Conservation (phyloP, 2,797 vertebrate species). For the Myiotriccus ornatus region DNA sequence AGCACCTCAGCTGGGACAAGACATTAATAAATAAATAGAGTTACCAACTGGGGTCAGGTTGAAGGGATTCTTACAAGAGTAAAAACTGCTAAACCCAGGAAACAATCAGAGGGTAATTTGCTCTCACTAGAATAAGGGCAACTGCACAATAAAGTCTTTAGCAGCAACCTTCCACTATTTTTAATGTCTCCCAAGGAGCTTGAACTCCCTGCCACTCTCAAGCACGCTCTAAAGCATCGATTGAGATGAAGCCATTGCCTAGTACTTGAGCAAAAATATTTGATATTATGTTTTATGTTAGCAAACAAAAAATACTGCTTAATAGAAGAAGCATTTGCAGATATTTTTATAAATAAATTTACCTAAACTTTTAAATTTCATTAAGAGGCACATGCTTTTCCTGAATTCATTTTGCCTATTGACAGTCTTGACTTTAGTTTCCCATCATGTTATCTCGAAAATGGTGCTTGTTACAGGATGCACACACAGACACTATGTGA, state of each 20-base stretch:
- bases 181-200: neutral
- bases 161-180: neutral
- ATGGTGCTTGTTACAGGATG: neutral
- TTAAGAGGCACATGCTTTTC: neutral
- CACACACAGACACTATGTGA: neutral
- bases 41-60: neutral
- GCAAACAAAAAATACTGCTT: neutral
- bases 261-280: neutral
- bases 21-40: neutral
- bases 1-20: neutral
- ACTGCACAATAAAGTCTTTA: neutral
- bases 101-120: neutral
- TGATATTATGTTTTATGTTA: neutral
- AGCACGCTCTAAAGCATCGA: fast-evolving
- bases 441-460: neutral
- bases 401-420: neutral
- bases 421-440: neutral
- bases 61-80: neutral
- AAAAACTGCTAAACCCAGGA: neutral
- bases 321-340: neutral
- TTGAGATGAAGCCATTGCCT: neutral
- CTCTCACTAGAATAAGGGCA: neutral
- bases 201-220: neutral
- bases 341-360: neutral
- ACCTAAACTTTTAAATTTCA: neutral